phyloP scores from a whole-genome alignment of 2,888 invertebrate genomes.

The Pristionchus maxplancki region DNA sequence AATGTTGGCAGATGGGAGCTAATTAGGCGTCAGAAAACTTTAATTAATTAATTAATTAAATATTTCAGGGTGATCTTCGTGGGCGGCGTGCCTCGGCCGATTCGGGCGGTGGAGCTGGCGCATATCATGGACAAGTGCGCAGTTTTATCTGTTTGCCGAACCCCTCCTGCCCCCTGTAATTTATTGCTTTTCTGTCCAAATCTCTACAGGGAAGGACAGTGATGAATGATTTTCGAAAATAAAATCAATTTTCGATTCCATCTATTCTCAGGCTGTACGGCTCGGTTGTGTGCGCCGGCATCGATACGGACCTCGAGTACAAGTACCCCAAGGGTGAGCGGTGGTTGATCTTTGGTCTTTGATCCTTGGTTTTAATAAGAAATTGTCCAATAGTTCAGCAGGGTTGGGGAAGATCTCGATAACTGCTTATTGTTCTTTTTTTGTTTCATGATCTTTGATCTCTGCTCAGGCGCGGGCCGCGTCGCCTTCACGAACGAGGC shows the following conservation, averaged over 20 bases:
- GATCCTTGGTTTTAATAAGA: neutral
- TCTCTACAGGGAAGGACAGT: too few species aligned
- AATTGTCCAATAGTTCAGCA: too few species aligned
- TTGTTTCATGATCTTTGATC: neutral
- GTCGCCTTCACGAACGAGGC: conserved; percentile 99
- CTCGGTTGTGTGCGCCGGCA: conserved; percentile 98
- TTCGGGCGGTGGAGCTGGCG: conserved; percentile 98
- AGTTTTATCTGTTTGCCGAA: neutral
- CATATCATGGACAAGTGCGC: conserved; percentile 92
- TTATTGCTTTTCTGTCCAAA: too few species aligned
- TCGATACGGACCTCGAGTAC: conserved; percentile 98
- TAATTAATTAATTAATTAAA: neutral
- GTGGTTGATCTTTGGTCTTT: neutral
- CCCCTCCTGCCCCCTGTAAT: too few species aligned
- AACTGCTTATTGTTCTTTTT: too few species aligned
- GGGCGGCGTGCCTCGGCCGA: conserved; percentile 97
- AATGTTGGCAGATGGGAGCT: too few species aligned
- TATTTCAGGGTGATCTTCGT: conserved; percentile 91
- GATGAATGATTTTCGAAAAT: too few species aligned
- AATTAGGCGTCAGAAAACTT: neutral
- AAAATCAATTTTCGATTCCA: too few species aligned
- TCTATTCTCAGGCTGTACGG: conserved; percentile 87
- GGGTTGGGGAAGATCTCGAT: too few species aligned
- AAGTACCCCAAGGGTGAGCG: conserved; percentile 94
- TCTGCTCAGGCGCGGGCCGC: too few species aligned